These are phyloP conservation scores for Tenrec ecaudatus DNA, from an alignment of 2,113 vertebrate species.

Conservation along the genomic window DNA sequence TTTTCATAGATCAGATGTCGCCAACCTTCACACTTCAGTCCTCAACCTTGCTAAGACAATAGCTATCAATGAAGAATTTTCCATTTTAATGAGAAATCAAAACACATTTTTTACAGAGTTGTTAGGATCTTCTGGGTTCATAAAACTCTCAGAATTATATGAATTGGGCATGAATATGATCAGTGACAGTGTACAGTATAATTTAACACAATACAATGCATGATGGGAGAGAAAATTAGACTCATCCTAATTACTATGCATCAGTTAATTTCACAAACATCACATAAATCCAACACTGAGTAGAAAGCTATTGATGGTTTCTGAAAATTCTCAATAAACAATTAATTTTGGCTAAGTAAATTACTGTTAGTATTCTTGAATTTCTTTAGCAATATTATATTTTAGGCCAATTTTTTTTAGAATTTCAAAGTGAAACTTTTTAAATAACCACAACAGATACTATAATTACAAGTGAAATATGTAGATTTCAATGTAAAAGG, in stretches of 20 bases:
- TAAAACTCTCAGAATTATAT: accelerated
- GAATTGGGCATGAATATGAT: neutral
- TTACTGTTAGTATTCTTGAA: neutral
- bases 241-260: neutral
- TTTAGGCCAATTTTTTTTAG: neutral
- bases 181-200: neutral
- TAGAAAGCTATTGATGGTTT: neutral
- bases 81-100: neutral
- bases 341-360: neutral
- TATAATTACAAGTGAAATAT: neutral
- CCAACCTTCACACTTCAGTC: neutral
- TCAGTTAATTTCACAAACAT: constrained; percentile 6
- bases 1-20: neutral
- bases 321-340: neutral
- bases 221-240: neutral
- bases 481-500: neutral
- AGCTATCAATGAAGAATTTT: neutral
- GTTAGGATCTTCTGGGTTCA: neutral
- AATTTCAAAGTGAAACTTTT: neutral
- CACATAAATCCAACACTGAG: neutral
- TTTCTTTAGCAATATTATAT: neutral
- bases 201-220: neutral
- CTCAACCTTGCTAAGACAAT: neutral
- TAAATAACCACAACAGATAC: neutral
- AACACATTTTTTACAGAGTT: neutral